These are phyloP conservation scores for Merops nubicus DNA, from an alignment of 2,113 vertebrate species.

Conservation along the genomic window DNA sequence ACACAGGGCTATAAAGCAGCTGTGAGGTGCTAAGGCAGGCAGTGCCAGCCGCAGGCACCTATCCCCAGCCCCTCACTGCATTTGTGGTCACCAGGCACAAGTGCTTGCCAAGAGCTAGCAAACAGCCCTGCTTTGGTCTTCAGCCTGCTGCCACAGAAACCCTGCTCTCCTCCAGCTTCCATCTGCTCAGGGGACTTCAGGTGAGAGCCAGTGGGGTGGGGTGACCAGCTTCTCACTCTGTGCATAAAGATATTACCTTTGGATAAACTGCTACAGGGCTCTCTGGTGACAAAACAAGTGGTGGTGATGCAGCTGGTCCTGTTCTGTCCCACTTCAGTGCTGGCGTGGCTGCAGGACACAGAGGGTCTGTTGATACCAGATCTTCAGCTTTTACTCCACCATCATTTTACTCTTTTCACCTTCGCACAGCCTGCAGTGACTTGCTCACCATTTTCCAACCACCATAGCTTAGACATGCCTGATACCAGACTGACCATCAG, in stretches of 20 bases:
- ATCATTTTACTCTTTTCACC: background rate
- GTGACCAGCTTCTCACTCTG: background rate
- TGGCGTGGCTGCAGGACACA: background rate
- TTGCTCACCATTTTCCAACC: background rate
- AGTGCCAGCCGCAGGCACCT: fast-evolving
- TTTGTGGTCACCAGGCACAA: background rate
- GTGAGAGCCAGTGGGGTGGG: fast-evolving
- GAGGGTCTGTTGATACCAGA: background rate
- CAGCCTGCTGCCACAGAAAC: background rate
- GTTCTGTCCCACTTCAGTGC: background rate
- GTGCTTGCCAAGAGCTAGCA: background rate
- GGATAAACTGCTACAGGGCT: background rate
- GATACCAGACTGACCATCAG: background rate
- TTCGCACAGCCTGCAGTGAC: background rate
- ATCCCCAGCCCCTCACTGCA: background rate
- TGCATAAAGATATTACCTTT: fast-evolving
- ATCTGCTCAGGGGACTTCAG: fast-evolving
- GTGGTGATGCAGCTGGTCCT: background rate
- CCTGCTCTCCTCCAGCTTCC: background rate
- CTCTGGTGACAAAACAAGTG: background rate
- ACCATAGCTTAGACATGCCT: background rate
- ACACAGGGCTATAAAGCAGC: background rate
- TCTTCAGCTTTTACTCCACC: background rate
- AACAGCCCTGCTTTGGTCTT: background rate
- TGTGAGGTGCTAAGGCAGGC: background rate